Conservation (phyloP, 1,140 invertebrate genomes). For the Drosophila teissieri region DNA sequence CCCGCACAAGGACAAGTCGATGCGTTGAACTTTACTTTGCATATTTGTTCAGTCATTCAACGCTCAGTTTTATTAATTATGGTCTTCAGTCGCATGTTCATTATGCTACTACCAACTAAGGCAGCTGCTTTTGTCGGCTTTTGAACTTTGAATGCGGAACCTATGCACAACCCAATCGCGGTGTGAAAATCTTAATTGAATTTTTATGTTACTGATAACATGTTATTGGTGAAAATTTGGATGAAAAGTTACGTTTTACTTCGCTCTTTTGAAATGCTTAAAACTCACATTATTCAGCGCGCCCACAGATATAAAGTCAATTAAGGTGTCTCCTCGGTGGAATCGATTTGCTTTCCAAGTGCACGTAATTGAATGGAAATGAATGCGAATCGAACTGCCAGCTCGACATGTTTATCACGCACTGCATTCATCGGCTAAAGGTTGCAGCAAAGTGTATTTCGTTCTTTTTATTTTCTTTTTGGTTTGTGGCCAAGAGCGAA, state of each 20-base stretch:
- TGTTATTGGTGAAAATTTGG: slow-evolving; percentile 4
- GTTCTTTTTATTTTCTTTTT: slow-evolving; percentile 8
- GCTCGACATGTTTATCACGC: slow-evolving; percentile 43
- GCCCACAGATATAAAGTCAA: slow-evolving; percentile 1
- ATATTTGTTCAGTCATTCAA: slow-evolving; percentile 42
- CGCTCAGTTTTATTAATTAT: slow-evolving; percentile 43
- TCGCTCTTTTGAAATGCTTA: background rate
- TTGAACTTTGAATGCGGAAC: slow-evolving; percentile 35
- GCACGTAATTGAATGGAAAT: slow-evolving; percentile 45
- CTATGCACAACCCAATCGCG: slow-evolving; percentile 19
- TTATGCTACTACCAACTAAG: slow-evolving; percentile 18
- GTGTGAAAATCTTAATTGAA: slow-evolving; percentile 19
- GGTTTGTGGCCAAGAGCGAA: slow-evolving; percentile 33
- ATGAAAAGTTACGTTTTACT: background rate
- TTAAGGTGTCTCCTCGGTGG: background rate
- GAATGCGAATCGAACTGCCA: slow-evolving; percentile 41
- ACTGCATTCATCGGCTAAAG: slow-evolving; percentile 33
- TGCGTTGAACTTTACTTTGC: slow-evolving; percentile 51
- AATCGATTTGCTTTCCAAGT: slow-evolving; percentile 23
- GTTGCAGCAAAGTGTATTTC: slow-evolving; percentile 1
- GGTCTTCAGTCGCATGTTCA: slow-evolving; percentile 19
- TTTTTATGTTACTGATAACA: slow-evolving; percentile 10
- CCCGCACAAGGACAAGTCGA: slow-evolving; percentile 46
- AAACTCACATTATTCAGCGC: slow-evolving; percentile 1
- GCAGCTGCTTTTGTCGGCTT: background rate